Percentiles rank a stretch among this genome's conserved stretches.
phyloP scores from a whole-genome alignment of 2,888 invertebrate species.

The Brassicogethes aeneus region DNA sequence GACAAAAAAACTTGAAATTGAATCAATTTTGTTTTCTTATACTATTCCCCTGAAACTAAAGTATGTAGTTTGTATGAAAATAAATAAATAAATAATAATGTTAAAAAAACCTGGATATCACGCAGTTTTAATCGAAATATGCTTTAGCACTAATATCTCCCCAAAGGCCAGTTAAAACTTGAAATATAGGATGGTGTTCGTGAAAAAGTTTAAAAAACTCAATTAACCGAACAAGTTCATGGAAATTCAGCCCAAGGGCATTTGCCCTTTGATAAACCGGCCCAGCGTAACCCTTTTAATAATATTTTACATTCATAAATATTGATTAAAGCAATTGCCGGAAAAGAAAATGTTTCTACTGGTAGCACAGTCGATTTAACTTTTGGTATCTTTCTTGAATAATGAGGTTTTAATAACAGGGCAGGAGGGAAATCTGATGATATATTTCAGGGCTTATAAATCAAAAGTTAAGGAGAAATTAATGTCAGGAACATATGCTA shows the following conservation, averaged over 20 bases:
- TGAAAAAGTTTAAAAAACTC: slow-evolving; percentile 20
- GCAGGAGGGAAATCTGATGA: background rate
- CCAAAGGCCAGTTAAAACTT: slow-evolving; percentile 2
- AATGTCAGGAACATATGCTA: background rate
- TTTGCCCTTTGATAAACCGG: slow-evolving; percentile 24
- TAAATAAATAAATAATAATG: too few relatives aligned
- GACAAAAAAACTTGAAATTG: too few relatives aligned
- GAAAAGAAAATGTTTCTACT: background rate
- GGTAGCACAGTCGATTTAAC: background rate
- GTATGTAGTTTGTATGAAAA: too few relatives aligned
- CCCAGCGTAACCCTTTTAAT: slow-evolving; percentile 19
- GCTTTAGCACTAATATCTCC: background rate
- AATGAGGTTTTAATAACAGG: background rate
- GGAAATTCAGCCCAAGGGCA: slow-evolving; percentile 24
- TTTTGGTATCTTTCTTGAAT: background rate
- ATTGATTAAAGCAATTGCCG: slow-evolving; percentile 14
- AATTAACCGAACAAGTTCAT: slow-evolving; percentile 27
- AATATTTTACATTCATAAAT: slow-evolving; percentile 16
- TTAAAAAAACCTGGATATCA: too few relatives aligned
- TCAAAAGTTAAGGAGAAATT: background rate
- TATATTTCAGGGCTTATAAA: background rate
- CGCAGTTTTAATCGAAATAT: background rate
- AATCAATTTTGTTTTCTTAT: too few relatives aligned
- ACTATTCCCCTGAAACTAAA: too few relatives aligned
- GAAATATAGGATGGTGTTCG: background rate